Conservation (phyloP, 2,797 vertebrate species). For the Poeciliopsis gracilis region DNA sequence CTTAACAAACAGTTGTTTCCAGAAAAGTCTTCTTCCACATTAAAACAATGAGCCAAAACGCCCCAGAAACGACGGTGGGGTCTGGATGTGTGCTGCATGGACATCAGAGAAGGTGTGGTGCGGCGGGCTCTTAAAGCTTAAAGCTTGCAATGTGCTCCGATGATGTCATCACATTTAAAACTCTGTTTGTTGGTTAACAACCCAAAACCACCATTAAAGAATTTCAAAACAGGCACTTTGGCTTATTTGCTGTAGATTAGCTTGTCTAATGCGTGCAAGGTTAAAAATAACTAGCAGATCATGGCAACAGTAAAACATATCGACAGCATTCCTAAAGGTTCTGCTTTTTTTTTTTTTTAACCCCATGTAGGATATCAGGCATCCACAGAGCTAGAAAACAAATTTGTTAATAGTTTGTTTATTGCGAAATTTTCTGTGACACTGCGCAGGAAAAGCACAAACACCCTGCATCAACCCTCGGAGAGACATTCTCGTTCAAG, state of each 20-base stretch:
- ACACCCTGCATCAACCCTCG: slow-evolving; percentile 17
- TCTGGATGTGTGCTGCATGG: neutral
- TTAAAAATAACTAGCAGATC: neutral
- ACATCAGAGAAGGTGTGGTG: neutral
- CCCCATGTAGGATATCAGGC: slow-evolving; percentile 1
- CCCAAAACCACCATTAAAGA: neutral
- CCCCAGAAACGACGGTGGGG: neutral
- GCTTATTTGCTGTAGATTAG: slow-evolving; percentile 12
- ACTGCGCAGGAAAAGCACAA: slow-evolving; percentile 21
- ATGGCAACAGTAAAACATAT: neutral
- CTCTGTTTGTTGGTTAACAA: neutral
- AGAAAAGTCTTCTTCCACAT: neutral
- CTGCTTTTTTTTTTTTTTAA: neutral
- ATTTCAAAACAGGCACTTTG: slow-evolving; percentile 38
- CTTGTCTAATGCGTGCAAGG: slow-evolving; percentile 25
- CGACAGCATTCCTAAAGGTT: neutral
- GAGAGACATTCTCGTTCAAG: slow-evolving; percentile 35
- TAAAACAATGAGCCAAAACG: neutral
- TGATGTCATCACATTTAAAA: neutral
- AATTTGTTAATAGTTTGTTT: slow-evolving; percentile 7
- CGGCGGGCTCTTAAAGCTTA: neutral
- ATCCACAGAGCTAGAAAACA: slow-evolving; percentile 11
- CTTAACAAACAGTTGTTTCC: neutral
- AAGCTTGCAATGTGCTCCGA: neutral
- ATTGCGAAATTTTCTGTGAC: slow-evolving; percentile 35